Base-by-base conservation (phyloP, 2,113 vertebrate genomes). In the Talpa occidentalis region DNA sequence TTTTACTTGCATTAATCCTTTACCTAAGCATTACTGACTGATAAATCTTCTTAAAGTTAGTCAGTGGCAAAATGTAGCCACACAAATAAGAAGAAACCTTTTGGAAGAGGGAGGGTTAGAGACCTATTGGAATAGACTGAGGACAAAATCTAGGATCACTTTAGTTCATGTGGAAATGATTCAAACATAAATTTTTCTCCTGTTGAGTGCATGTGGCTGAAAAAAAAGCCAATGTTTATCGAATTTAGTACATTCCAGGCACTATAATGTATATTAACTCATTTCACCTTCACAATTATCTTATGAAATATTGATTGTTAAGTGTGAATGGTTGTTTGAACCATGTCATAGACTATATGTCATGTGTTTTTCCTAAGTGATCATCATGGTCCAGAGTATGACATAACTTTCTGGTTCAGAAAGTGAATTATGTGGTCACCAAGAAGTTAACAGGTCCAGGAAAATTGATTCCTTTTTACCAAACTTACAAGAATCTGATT, bases 391-490 rank as follows among this genome's bases (percentile, higher is more conserved):
- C 37, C 32, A 66, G 69, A 11, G 2, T 79, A 32, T 30, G 56
- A 69, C 49, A 79, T 28, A 85, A 40, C 9, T 72, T 66, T 85
- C 3, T 42, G 52, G 37, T 92, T 74, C 21, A 67, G 72, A 72
- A 89, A 77, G 22, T 62, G 62, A 49, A 12, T 74, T 19, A 19
- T 66, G 19, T 78, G 87, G 69, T 83, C 56, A 94, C 54, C 5
- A 8, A 95, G 85, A 72, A 72, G 74, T 95, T 93, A 91, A 94
- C 35, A 93, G 69, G 28, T 83, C 60, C 54, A 70, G 17, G 52
- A 21, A 96, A 94, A 94, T 44, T 89, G 82, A 88, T 95, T 90
- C 60, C 64, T 93, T 88, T 59, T 86, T 82, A 69, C 59, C 47
- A 70, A 91, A 95, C 30, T 91, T 89, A 49, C 3, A 54, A 91